These are phyloP conservation scores for Cyphomyrus plagiostoma DNA, from an alignment of 2,113 vertebrate species.

Conservation along the genomic window DNA sequence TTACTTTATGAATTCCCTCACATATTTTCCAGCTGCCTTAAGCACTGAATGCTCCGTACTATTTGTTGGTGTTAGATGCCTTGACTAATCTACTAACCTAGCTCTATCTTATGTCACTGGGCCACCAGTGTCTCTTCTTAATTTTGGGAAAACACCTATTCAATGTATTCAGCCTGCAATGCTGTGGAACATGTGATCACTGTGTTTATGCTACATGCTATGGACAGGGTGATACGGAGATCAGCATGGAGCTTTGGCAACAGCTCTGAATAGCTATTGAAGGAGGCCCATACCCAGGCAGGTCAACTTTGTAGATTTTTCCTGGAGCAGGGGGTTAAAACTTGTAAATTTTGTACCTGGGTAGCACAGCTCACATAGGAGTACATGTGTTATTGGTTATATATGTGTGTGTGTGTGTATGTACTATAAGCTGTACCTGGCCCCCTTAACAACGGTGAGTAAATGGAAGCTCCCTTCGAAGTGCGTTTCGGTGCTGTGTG, in stretches of 20 bases:
- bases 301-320: background rate
- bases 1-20: background rate
- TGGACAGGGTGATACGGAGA: background rate
- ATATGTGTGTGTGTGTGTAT: too few species aligned
- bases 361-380: too few species aligned
- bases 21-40: background rate
- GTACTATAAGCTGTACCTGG: conserved; percentile 92
- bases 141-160: background rate
- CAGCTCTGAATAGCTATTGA: background rate
- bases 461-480: background rate
- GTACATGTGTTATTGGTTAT: background rate
- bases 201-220: background rate
- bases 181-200: background rate
- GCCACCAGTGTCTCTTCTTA: background rate
- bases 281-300: background rate
- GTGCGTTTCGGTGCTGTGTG: background rate
- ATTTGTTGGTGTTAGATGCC: background rate
- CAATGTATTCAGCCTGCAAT: background rate
- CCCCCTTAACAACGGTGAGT: conserved; percentile 88
- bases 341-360: background rate
- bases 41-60: background rate
- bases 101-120: background rate
- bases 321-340: background rate
- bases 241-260: background rate
- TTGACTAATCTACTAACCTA: background rate